Base-by-base conservation (phyloP, 2,113 vertebrate species). In the Protobothrops flavoviridis region DNA sequence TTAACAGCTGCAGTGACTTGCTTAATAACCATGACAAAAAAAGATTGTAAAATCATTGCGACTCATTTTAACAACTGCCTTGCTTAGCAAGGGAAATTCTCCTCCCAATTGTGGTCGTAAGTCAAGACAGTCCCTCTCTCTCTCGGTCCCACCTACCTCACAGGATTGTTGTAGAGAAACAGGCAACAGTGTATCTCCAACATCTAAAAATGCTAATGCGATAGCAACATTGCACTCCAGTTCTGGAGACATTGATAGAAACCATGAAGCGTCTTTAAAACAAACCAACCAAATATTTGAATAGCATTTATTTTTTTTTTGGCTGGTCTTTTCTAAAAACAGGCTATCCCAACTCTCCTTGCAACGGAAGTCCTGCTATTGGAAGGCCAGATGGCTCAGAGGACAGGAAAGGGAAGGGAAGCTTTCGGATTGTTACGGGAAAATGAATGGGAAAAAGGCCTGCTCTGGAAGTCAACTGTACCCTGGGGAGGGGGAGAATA, bases 401-500 rank as follows among this genome's bases (percentile, higher is more conserved):
- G 59, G 93, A 88, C 89, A 2, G 43, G 17, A 26, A 17, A 59
- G 57, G 90, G 90, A 91, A 81, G 74, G 7, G 0, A 55, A 93
- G 91, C 85, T 53, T 7, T n/a, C 6, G 15, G 15, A 56, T 94
- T 26, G 26, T 91, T 93, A 94, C 56, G 91, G 86, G 87, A 57
- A 91, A 90, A 90, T 11, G 2, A 0, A 0, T 64, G 64, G 61
- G 92, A 26, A 57, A 39, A 56, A 45, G 85, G 39, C 86, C 88
- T 45, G 33, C 13, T 43, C 52, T 33, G 39, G 74, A 81, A 81
- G 74, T 81, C 74, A 81, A 81, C 33, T 81, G 17, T 81, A 39
- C 33, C 74, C 74, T 56, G 87, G 87, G 87, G 52, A 20, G 15
- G 6, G 29, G n/a, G 52, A 69, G 17, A 88, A 81, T 81, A 81